phyloP scores from a whole-genome alignment of 2,113 vertebrate species.

The Onychostruthus taczanowskii region DNA sequence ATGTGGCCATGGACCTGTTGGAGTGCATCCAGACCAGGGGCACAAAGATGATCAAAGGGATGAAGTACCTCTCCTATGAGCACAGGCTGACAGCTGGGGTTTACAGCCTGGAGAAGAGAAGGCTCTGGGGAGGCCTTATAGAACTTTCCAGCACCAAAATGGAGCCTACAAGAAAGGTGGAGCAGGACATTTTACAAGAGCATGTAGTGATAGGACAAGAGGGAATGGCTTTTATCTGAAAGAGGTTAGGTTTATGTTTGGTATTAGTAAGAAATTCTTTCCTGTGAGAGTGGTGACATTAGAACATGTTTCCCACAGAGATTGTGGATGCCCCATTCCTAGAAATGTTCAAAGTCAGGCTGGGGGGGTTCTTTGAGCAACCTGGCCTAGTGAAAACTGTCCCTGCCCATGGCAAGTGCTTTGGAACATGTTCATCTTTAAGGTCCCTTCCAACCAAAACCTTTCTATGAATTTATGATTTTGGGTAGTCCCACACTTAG shows the following conservation, averaged over 20 bases:
- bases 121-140: background rate
- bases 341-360: background rate
- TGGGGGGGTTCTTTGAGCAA: background rate
- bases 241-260: background rate
- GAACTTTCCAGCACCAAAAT: background rate
- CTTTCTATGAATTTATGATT: background rate
- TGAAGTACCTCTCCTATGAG: background rate
- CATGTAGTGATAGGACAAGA: background rate
- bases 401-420: background rate
- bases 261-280: background rate
- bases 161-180: background rate
- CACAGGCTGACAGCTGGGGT: background rate
- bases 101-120: background rate
- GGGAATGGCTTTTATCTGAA: background rate
- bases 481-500: background rate
- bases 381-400: background rate
- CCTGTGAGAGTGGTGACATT: too few species aligned
- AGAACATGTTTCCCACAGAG: background rate
- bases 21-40: background rate
- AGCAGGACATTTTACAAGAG: background rate
- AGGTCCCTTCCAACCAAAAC: background rate
- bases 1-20: background rate
- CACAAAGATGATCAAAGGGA: background rate
- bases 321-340: background rate
- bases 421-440: background rate